A percentile compares a stretch with the other conserved stretches of the same genome.
Conservation (phyloP, 1,140 invertebrate genomes). For the Teleopsis dalmanni region DNA sequence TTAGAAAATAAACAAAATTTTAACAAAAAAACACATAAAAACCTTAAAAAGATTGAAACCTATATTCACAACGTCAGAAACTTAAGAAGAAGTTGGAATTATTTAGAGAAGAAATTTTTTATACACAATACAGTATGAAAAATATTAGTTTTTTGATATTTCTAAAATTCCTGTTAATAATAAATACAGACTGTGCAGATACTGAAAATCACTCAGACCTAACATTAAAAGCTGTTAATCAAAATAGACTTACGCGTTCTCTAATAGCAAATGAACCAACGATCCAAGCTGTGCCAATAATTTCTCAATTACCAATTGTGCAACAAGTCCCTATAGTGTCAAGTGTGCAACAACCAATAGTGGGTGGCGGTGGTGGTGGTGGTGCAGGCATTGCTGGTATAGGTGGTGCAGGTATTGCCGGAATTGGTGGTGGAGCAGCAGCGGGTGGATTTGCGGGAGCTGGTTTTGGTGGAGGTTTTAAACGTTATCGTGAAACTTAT, state of each 20-base stretch:
- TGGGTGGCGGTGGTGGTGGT: constrained; percentile 10
- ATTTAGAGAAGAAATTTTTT: too few species aligned
- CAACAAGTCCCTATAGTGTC: constrained; percentile 19
- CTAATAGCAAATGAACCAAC: too few species aligned
- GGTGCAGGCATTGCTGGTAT: constrained; percentile 17
- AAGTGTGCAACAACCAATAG: constrained; percentile 10
- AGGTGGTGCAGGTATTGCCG: constrained; percentile 14
- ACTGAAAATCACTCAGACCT: constrained; percentile 19
- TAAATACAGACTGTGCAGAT: constrained; percentile 19
- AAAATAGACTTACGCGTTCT: too few species aligned
- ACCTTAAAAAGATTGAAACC: too few species aligned
- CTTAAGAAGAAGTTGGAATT: too few species aligned
- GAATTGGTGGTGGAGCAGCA: constrained; percentile 16
- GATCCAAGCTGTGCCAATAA: constrained; percentile 24
- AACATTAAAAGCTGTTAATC: too few species aligned
- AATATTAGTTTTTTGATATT: too few species aligned
- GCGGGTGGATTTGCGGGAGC: constrained; percentile 13
- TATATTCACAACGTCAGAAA: too few species aligned
- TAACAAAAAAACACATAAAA: too few species aligned
- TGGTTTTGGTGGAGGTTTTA: constrained; percentile 31
- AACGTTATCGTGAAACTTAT: constrained; percentile 30
- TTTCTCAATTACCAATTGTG: constrained; percentile 12
- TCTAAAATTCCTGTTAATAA: too few species aligned
- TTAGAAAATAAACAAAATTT: too few species aligned
- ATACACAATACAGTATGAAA: too few species aligned